Evolutionary conservation across 2,113 vertebrate genomes (phyloP).

Genomic region (Neomonachus schauinslandi): DNA sequence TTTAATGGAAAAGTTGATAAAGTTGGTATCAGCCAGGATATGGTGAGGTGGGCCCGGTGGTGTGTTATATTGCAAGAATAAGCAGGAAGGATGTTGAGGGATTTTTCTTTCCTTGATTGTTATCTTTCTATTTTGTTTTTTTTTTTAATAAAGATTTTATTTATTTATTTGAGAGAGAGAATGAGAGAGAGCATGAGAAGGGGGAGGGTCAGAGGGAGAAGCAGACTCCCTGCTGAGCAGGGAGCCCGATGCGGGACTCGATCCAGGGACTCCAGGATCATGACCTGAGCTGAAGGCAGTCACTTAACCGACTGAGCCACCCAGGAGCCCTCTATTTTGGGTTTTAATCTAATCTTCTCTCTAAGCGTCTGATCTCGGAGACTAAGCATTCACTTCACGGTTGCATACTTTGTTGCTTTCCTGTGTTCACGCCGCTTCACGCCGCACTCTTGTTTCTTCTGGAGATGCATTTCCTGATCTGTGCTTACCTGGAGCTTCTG

Average conservation of each 20-base stretch:
- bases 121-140: background rate
- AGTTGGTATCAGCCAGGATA: background rate
- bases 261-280: no score
- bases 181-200: no score
- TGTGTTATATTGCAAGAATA: no score
- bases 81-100: background rate
- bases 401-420: background rate
- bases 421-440: rapidly evolving
- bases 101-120: background rate
- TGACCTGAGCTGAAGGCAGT: no score
- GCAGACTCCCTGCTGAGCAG: no score
- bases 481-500: background rate
- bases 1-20: background rate
- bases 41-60: background rate
- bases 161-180: no score
- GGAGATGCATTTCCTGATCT: rapidly evolving
- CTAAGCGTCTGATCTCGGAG: background rate
- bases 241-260: no score
- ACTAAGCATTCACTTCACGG: background rate
- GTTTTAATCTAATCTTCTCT: background rate
- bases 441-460: background rate
- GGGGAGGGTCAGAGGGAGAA: no score
- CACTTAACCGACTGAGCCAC: no score
- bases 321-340: no score
- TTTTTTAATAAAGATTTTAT: no score